Base-by-base conservation (phyloP, 2,113 vertebrate species). In the Macrotus californicus region DNA sequence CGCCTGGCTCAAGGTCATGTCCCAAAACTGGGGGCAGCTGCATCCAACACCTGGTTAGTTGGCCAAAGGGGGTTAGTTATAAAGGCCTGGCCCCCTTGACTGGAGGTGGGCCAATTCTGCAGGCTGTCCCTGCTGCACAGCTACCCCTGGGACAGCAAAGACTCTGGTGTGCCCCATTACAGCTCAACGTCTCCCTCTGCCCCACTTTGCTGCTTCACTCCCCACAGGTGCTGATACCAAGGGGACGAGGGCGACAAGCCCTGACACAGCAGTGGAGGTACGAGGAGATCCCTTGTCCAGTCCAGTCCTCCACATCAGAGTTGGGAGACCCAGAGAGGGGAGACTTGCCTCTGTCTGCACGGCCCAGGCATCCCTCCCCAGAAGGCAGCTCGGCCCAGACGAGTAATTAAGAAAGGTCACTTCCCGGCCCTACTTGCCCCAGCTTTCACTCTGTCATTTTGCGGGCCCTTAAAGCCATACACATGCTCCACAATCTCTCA, bases 181-280 rank as follows among this genome's bases (percentile, higher is more conserved):
- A 10, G 16, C 21, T 36, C 31, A 34, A 2, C 54, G 8, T 39
- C n/a, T 41, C 72, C 59, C 43, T 67, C 50, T 2, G 56, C 39
- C 43, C 54, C n/a, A 1, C 4, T 18, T 1, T 14, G 31, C 12
- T 0, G 5, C n/a, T 18, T n/a, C 48, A 16, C 52, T 11, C n/a
- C 39, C 61, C 61, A 72, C 6, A 48, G 41, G 31, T 36, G 48
- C 34, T 18, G 31, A n/a, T 14, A 22, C 29, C 26, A 4, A 73
- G 39, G 29, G 14, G 11, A 34, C 0, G 0, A 77, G 54, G 52
- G 13, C 31, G 31, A 77, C 50, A 50, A 85, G 36, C 48, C 18
- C 43, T 61, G 54, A 31, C 21, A 64, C 26, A 34, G 34, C 64
- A 73, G 48, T 6, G 10, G 50, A 75, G 7, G 80, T 7, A 16